Evolutionary conservation across 2,113 vertebrate genomes (phyloP).

Genomic region (Tiliqua scincoides): DNA sequence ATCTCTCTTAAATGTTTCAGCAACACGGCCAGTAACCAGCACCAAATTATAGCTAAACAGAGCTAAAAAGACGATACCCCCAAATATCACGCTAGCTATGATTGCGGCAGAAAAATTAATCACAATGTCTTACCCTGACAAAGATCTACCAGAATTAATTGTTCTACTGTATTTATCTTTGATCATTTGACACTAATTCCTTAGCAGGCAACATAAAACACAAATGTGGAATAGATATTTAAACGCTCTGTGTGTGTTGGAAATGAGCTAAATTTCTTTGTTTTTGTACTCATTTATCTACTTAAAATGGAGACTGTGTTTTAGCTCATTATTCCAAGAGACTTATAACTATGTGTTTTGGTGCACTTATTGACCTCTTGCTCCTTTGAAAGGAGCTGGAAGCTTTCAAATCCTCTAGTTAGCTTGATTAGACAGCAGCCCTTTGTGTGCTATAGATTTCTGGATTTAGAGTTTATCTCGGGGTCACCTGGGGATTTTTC

Average conservation of each 20-base stretch:
- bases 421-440: slow-evolving; percentile 45
- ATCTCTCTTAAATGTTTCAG: background rate
- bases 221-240: background rate
- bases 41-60: background rate
- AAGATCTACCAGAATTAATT: background rate
- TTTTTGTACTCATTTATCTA: slow-evolving; percentile 44
- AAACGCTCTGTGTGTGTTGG: slow-evolving; percentile 18
- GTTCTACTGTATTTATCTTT: background rate
- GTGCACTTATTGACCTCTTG: slow-evolving; percentile 20
- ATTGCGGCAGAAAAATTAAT: background rate
- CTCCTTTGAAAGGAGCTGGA: slow-evolving; percentile 42
- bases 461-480: slow-evolving; percentile 55
- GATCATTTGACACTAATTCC: background rate
- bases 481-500: slow-evolving; percentile 7
- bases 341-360: slow-evolving; percentile 32
- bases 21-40: background rate
- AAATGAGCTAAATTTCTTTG: slow-evolving; percentile 27
- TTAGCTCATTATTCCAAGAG: slow-evolving; percentile 46
- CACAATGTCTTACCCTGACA: background rate
- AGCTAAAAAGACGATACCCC: slow-evolving; percentile 8
- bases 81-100: background rate
- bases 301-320: accelerated
- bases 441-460: slow-evolving; percentile 61
- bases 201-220: background rate
- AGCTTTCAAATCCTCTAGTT: slow-evolving; percentile 52